phyloP scores from a whole-genome alignment of 2,888 invertebrate genomes.

The Acanthosepion pharaonis region DNA sequence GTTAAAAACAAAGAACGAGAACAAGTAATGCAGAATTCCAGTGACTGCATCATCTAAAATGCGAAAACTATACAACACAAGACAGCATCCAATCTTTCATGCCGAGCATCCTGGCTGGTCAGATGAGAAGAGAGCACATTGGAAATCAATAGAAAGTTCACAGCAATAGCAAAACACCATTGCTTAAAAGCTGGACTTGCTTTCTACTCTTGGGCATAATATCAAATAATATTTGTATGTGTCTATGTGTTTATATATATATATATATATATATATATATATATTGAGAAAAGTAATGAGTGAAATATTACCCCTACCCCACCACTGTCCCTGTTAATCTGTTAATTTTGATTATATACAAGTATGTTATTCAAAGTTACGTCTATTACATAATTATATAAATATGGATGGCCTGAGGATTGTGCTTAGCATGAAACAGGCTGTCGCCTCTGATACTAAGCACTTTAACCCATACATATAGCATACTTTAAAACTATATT shows the following conservation, averaged over 20 bases:
- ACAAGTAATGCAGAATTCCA: neutral
- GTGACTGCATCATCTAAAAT: neutral
- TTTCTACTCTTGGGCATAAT: neutral
- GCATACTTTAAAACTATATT: no score
- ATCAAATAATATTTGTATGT: neutral
- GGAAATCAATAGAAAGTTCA: neutral
- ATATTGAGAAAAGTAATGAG: neutral
- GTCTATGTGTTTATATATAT: neutral
- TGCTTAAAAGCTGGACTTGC: neutral
- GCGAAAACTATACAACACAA: neutral
- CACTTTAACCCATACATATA: no score
- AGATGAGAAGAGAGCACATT: neutral
- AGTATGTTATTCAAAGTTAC: no score
- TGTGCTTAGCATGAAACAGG: no score
- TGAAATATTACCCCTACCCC: no score
- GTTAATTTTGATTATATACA: no score
- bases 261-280: slow-evolving; percentile 42
- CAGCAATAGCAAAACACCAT: neutral
- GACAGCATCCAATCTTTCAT: neutral
- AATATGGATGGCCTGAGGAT: no score
- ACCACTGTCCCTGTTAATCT: no score
- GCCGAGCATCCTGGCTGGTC: neutral
- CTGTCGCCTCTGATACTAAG: no score
- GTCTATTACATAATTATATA: no score
- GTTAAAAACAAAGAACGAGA: neutral